Conservation (phyloP, 2,797 vertebrate genomes). For the Tapera naevia region DNA sequence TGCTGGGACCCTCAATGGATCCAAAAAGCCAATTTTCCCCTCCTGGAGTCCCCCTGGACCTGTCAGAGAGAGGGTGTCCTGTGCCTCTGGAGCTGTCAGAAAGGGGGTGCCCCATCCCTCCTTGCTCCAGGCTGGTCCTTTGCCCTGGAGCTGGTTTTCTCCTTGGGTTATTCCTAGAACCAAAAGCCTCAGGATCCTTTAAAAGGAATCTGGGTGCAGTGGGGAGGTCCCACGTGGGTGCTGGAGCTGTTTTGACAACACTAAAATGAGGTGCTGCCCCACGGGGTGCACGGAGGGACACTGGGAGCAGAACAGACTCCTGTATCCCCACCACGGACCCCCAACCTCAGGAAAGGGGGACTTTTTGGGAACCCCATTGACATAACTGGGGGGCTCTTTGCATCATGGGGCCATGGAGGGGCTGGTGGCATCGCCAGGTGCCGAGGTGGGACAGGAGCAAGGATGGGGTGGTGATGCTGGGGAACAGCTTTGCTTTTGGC, state of each 20-base stretch:
- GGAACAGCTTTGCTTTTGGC: background rate
- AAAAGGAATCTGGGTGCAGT: background rate
- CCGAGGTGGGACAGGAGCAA: background rate
- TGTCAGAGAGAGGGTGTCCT: background rate
- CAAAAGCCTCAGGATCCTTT: background rate
- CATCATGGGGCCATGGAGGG: accelerated
- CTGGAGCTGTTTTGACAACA: background rate
- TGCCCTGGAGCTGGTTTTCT: background rate
- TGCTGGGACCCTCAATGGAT: background rate
- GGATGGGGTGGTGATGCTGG: accelerated
- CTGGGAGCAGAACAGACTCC: background rate
- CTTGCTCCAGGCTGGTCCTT: accelerated
- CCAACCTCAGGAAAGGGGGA: background rate
- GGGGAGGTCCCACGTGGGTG: accelerated
- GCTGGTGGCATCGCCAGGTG: accelerated
- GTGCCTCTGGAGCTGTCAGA: background rate
- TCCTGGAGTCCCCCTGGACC: background rate
- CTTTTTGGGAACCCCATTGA: background rate
- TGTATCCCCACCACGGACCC: accelerated
- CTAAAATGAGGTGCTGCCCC: background rate
- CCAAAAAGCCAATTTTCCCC: background rate
- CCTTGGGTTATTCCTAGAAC: background rate
- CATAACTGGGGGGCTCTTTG: background rate
- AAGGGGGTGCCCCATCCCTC: accelerated
- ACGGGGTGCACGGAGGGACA: accelerated